Conservation (phyloP, 2,113 vertebrate species). For the Poeciliopsis prolifica region DNA sequence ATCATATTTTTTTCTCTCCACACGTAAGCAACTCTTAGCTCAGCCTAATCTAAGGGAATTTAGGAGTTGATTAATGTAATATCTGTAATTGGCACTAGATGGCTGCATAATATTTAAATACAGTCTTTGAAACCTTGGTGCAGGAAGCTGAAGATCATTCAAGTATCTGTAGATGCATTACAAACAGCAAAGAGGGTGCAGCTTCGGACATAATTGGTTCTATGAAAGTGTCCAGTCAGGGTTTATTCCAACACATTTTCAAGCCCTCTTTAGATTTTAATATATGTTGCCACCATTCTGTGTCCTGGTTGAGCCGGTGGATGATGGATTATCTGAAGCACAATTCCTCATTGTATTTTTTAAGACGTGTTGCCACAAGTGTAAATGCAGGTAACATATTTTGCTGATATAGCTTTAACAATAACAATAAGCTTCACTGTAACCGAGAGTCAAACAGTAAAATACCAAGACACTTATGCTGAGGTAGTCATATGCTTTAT, state of each 20-base stretch:
- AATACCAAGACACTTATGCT: slow-evolving; percentile 29
- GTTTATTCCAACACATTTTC: slow-evolving; percentile 40
- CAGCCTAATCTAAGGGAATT: slow-evolving; percentile 67
- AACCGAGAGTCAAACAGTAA: slow-evolving; percentile 29
- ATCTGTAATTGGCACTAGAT: slow-evolving; percentile 85
- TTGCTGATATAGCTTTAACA: slow-evolving; percentile 24
- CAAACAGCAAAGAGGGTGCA: slow-evolving; percentile 27
- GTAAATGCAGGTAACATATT: slow-evolving; percentile 50
- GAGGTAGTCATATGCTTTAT: slow-evolving; percentile 17
- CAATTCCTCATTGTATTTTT: slow-evolving; percentile 71
- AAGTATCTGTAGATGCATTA: slow-evolving; percentile 41
- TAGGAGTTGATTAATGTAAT: slow-evolving; percentile 78
- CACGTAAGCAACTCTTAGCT: slow-evolving; percentile 67
- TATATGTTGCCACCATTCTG: slow-evolving; percentile 37
- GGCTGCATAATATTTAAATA: slow-evolving; percentile 83
- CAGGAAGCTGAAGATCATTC: slow-evolving; percentile 50
- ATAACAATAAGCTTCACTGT: slow-evolving; percentile 35
- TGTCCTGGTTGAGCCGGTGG: slow-evolving; percentile 54
- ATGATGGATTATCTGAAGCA: slow-evolving; percentile 75
- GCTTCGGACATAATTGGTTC: slow-evolving; percentile 58
- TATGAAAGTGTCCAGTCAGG: slow-evolving; percentile 49
- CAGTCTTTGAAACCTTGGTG: slow-evolving; percentile 54
- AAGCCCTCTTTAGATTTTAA: slow-evolving; percentile 41
- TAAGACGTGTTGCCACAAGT: slow-evolving; percentile 41
- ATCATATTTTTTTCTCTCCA: slow-evolving; percentile 44